Evolutionary conservation across 2,888 invertebrate genomes (phyloP).

Genomic region (Pemphredon lugubris): DNA sequence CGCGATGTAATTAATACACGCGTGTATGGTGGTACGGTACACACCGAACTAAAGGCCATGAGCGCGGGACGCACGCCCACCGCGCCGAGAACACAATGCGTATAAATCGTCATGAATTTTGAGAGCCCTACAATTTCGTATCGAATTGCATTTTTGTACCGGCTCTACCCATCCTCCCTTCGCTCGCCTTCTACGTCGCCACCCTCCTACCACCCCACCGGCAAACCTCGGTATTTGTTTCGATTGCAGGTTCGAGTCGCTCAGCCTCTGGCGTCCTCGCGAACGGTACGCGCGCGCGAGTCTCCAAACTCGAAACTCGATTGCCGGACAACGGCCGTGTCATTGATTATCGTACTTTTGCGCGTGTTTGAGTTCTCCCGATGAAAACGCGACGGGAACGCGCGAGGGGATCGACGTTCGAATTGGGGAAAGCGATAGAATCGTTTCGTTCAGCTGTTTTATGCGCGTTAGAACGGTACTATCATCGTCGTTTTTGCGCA

Average conservation of each 20-base stretch:
- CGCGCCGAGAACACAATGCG: conserved; percentile 70
- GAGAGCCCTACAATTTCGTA: conserved; percentile 74
- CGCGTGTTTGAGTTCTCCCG: too few species aligned
- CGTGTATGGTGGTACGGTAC: conserved; percentile 59
- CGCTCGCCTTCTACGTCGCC: conserved; percentile 39
- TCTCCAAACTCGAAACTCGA: conserved; percentile 8
- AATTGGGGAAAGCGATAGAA: too few species aligned
- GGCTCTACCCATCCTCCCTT: conserved; percentile 47
- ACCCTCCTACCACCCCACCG: conserved; percentile 25
- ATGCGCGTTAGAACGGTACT: too few species aligned
- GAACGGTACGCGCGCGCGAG: background rate
- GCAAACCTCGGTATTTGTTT: conserved; percentile 47
- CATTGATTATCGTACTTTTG: conserved; percentile 19
- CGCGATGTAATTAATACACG: conserved; percentile 69
- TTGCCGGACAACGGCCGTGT: conserved; percentile 4
- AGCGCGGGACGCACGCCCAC: conserved; percentile 68
- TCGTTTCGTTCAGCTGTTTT: too few species aligned
- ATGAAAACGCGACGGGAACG: too few species aligned
- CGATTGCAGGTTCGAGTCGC: conserved; percentile 67
- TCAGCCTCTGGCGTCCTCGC: conserved; percentile 29
- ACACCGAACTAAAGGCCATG: conserved; percentile 53
- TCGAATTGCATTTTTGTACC: conserved; percentile 69
- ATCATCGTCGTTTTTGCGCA: too few species aligned
- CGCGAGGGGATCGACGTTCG: too few species aligned
- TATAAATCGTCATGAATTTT: conserved; percentile 77